Evolutionary conservation across 2,113 vertebrate species (phyloP), one percentile per base, ranked within the genome.

Genomic region (Erythrolamprus reginae): DNA sequence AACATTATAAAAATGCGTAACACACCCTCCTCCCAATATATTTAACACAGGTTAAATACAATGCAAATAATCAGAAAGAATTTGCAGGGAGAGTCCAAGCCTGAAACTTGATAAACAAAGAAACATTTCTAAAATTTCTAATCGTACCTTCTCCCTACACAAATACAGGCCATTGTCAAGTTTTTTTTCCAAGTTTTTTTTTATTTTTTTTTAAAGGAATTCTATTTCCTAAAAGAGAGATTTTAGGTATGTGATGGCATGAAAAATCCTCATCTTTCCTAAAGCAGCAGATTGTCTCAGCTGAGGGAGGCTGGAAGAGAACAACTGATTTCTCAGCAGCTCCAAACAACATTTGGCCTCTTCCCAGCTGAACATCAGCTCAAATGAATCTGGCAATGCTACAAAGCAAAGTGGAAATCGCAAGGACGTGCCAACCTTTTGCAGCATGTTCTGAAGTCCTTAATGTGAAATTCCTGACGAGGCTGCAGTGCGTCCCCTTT

Each of bases 401-500:
- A 65, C 89, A 90, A 65, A 85, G 53, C 89, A 85, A 84, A 90
- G 53, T 85, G 89, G 45, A 88, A 48, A 65, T 56, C 21, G 70
- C 28, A 47, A 61, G 45, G 47, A 65, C 47, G 50, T 50, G 89
- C 82, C 55, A 90, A 85, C 3, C 45, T 38, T 42, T 65, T 26
- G 1, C 48, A 89, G 19, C 55, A 65, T 33, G 55, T 24, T 51
- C 42, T 33, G n/a, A 45, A n/a, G 82, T 50, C 45, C 82, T 33
- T 26, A 84, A 90, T 65, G 45, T 90, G 82, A 65, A 58, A 85
- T 85, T 85, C 82, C 56, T 85, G n/a, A 61, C 65, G 55, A 85
- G 23, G 65, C 82, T 90, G 55, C n/a, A 56, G 15, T 21, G 6
- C 47, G 23, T 84, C n/a, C 55, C 21, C 38, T 89, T 82, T 89